phyloP scores from a whole-genome alignment of 2,113 vertebrate genomes.

The Synodontis membranacea region DNA sequence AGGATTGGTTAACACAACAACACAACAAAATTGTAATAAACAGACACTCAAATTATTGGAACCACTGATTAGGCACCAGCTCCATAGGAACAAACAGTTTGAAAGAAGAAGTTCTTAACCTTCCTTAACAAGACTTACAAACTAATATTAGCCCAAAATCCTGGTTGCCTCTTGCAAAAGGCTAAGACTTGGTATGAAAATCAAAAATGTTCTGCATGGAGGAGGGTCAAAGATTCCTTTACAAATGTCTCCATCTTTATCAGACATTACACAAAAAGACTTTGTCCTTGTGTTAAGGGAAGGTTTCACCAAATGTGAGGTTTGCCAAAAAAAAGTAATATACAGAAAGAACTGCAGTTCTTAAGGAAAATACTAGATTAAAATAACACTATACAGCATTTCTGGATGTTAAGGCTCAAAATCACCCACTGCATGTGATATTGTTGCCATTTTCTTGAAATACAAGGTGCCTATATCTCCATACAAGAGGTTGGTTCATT shows the following conservation, averaged over 20 bases:
- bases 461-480: neutral
- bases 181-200: too few relatives aligned
- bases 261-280: neutral
- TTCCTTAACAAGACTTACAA: neutral
- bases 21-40: neutral
- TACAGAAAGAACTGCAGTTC: neutral
- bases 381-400: neutral
- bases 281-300: neutral
- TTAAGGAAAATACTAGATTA: neutral
- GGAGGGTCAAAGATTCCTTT: neutral
- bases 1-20: neutral
- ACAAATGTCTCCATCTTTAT: neutral
- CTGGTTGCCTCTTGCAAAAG: too few relatives aligned
- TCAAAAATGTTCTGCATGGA: neutral
- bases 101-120: neutral
- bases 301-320: neutral
- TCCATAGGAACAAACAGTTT: neutral
- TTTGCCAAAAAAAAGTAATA: neutral
- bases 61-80: neutral
- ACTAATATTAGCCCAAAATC: neutral
- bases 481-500: neutral
- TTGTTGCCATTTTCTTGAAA: too few relatives aligned
- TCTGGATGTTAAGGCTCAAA: neutral
- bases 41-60: neutral
- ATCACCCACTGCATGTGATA: neutral